Evolutionary conservation across 2,797 vertebrate genomes (phyloP), one percentile per base, ranked within the genome.

Genomic region (Anomalospiza imberbis): DNA sequence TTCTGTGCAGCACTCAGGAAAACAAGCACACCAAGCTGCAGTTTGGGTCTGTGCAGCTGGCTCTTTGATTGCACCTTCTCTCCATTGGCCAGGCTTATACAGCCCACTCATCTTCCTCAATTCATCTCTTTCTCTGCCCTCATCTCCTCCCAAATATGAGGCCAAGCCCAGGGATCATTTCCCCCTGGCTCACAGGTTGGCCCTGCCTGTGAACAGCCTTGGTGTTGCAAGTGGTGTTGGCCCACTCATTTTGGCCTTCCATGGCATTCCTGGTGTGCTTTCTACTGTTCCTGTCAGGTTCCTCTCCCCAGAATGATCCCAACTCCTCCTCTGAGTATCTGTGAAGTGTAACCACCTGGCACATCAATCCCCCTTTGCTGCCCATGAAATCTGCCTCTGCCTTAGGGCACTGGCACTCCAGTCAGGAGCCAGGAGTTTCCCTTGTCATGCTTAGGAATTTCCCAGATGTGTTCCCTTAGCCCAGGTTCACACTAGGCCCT

Each of bases 101-200:
- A 25, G 12, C 9, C 19, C n/a, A n/a, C n/a, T n/a, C n/a, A n/a
- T n/a, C n/a, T n/a, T n/a, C 34, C 57, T 29, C 2, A 0, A 7
- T 32, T 28, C 31, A 22, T 44, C 36, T 38, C 32, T n/a, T 55
- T 55, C 54, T 15, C 32, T n/a, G 53, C 53, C 20, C 53, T n/a
- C 3, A 2, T n/a, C 32, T 31, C 22, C 26, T 54, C 28, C 34
- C 47, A 72, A 9, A 25, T 28, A 12, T 14, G 19, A 31, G 50
- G 45, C 15, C 10, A 20, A 28, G 13, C 12, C 17, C 22, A 3
- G 4, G 9, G 6, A 32, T 12, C 45, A 22, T 38, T 29, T 7
- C 7, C 14, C 6, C 9, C 8, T 24, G 17, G 9, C 32, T 50
- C 34, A 14, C 42, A 45, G n/a, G 42, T 5, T 66, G 50, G 42